These are phyloP conservation scores for Salmo trutta DNA, from an alignment of 2,797 vertebrate genomes.

Conservation along the genomic window DNA sequence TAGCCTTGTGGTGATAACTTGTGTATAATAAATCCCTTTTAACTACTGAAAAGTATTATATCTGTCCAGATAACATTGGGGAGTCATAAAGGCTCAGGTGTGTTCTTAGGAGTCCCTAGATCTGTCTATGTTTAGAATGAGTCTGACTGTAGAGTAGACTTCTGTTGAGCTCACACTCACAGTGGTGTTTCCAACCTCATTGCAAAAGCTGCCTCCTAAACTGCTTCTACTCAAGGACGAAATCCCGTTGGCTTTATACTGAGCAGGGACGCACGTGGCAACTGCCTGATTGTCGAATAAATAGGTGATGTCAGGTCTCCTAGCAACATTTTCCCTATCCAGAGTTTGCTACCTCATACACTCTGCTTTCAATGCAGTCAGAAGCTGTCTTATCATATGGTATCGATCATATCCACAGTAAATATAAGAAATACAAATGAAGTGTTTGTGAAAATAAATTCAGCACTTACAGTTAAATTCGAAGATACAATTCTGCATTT, in stretches of 20 bases:
- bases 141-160: neutral
- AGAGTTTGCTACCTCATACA: neutral
- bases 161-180: neutral
- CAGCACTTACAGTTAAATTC: neutral
- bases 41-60: neutral
- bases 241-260: slow-evolving; percentile 58
- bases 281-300: slow-evolving; percentile 31
- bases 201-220: slow-evolving; percentile 7
- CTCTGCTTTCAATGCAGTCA: neutral
- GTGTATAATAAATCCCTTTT: neutral
- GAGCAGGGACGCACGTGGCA: slow-evolving; percentile 44
- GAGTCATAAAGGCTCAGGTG: neutral
- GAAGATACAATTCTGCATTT: too few species aligned
- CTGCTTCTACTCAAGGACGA: slow-evolving; percentile 34
- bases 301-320: slow-evolving; percentile 56
- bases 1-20: neutral
- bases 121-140: neutral
- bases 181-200: slow-evolving; percentile 1
- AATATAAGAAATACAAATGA: too few species aligned
- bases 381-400: neutral
- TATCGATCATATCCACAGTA: neutral
- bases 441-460: too few species aligned
- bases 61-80: neutral
- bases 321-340: slow-evolving; percentile 53
- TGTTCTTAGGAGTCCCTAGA: neutral